Evolutionary conservation across 1,140 invertebrate species (phyloP).

Genomic region (Odontomachus brunneus): DNA sequence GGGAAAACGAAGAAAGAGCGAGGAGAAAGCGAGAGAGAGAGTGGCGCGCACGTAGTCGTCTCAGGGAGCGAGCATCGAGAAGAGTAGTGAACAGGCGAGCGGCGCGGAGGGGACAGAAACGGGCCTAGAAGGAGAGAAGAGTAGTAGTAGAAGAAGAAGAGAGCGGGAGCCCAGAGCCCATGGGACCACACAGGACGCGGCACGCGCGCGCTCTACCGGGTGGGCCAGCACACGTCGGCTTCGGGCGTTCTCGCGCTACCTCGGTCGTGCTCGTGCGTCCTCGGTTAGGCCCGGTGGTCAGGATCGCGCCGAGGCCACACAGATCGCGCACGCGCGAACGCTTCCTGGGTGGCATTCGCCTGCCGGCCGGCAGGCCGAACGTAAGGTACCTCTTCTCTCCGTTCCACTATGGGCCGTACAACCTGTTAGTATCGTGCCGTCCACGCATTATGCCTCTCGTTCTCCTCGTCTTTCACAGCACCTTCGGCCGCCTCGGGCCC

Average conservation of each 20-base stretch:
- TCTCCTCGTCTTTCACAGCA: slow-evolving; percentile 74
- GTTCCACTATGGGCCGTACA: slow-evolving; percentile 78
- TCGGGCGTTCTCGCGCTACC: slow-evolving; percentile 74
- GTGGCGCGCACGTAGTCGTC: slow-evolving; percentile 72
- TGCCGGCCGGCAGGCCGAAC: slow-evolving; percentile 80
- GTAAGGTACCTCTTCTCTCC: slow-evolving; percentile 72
- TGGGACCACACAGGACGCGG: slow-evolving; percentile 85
- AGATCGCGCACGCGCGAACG: slow-evolving; percentile 85
- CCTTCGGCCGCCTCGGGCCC: slow-evolving; percentile 52
- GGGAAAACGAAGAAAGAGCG: background rate
- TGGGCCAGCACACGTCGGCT: slow-evolving; percentile 82
- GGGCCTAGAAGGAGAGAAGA: background rate
- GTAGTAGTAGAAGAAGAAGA: slow-evolving; percentile 15
- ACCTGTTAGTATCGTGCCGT: slow-evolving; percentile 84
- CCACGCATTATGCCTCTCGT: slow-evolving; percentile 80
- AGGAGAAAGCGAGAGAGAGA: slow-evolving; percentile 45
- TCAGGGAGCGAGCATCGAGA: slow-evolving; percentile 64
- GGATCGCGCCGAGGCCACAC: slow-evolving; percentile 82
- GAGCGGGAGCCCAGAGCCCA: slow-evolving; percentile 38
- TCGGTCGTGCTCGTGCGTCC: slow-evolving; percentile 76
- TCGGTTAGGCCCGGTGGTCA: slow-evolving; percentile 78
- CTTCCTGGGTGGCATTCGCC: slow-evolving; percentile 85
- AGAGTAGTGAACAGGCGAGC: slow-evolving; percentile 53
- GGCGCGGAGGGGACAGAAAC: slow-evolving; percentile 22
- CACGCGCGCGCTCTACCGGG: slow-evolving; percentile 86